Evolutionary conservation across 2,797 vertebrate genomes (phyloP).

Genomic region (Caiman crocodilus): DNA sequence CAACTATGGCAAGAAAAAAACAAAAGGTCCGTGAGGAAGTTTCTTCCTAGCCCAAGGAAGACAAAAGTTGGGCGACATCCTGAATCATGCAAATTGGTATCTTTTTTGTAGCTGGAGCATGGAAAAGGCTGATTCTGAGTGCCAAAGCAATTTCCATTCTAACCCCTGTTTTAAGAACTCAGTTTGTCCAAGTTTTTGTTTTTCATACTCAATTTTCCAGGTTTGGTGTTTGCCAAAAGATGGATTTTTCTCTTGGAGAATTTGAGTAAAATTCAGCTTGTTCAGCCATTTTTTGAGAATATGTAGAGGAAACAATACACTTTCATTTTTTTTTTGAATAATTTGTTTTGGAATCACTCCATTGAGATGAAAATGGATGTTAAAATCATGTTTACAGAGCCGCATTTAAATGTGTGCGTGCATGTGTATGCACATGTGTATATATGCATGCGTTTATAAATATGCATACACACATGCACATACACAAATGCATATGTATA

Average conservation of each 20-base stretch:
- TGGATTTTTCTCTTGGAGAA: constrained; percentile 50
- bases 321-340: background rate
- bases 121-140: background rate
- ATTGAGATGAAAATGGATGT: background rate
- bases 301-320: background rate
- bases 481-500: too few species aligned
- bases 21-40: background rate
- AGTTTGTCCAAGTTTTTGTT: constrained; percentile 22
- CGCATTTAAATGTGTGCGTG: too few species aligned
- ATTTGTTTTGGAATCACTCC: background rate
- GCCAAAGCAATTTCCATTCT: constrained; percentile 22
- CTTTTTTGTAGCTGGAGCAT: background rate
- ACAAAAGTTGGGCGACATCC: background rate
- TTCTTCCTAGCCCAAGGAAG: background rate
- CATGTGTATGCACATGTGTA: too few species aligned
- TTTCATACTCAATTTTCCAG: constrained; percentile 54
- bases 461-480: too few species aligned
- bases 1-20: background rate
- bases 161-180: constrained; percentile 9
- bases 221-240: constrained; percentile 46
- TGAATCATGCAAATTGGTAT: constrained; percentile 5
- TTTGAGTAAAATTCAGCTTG: background rate
- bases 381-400: background rate
- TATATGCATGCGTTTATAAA: too few species aligned
- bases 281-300: background rate